These are phyloP conservation scores for Apistogramma diplotaenia DNA, from an alignment of 2,113 vertebrate species.

Conservation along the genomic window DNA sequence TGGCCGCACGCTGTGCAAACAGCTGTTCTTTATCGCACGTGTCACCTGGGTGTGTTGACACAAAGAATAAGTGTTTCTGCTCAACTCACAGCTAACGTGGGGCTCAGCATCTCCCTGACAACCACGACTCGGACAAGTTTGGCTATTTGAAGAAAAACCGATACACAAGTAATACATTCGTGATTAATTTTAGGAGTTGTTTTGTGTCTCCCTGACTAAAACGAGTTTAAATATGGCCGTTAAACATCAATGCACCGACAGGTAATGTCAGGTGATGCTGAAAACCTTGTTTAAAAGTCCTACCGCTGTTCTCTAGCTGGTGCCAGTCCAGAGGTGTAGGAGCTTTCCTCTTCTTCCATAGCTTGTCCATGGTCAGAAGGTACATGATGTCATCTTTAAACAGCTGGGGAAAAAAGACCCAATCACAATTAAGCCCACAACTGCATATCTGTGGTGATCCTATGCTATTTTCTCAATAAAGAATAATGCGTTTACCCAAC, in stretches of 20 bases:
- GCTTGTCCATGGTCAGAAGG: slow-evolving; percentile 96
- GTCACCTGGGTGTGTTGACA: neutral
- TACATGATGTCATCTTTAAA: slow-evolving; percentile 98
- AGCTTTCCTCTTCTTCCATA: slow-evolving; percentile 97
- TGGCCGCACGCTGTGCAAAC: neutral
- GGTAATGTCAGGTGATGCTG: neutral
- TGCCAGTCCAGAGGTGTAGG: slow-evolving; percentile 92
- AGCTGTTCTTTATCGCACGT: neutral
- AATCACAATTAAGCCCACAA: neutral
- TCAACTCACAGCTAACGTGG: neutral
- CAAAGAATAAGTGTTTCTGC: neutral
- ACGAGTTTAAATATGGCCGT: neutral
- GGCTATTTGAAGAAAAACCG: neutral
- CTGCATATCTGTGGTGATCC: neutral
- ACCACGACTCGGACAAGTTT: neutral
- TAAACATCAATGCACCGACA: neutral
- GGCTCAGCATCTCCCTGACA: neutral
- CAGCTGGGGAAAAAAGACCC: slow-evolving; percentile 77
- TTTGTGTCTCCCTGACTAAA: neutral
- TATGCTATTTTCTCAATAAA: no score
- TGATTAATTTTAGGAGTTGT: neutral
- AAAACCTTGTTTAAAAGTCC: neutral
- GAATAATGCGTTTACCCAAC: no score
- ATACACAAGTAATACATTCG: neutral
- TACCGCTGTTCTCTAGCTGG: slow-evolving; percentile 86